phyloP scores from a whole-genome alignment of 2,888 invertebrate genomes.

The Brachylomia viminalis region DNA sequence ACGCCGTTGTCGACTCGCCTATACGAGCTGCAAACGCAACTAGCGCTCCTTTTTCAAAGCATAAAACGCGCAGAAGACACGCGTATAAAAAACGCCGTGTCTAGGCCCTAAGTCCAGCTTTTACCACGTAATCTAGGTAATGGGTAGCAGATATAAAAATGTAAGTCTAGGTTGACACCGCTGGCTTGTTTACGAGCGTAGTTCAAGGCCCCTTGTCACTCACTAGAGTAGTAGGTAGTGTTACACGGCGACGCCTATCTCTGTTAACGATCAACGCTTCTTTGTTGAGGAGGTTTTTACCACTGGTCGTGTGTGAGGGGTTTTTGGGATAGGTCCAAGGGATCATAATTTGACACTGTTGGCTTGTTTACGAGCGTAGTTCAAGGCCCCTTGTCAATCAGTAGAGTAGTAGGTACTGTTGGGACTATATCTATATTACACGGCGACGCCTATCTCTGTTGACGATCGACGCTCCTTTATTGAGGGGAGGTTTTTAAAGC shows the following conservation, averaged over 20 bases:
- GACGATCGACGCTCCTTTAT: conserved; percentile 7
- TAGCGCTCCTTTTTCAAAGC: not conserved
- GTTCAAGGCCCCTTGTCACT: conserved; percentile 61
- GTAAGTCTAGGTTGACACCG: conserved; percentile 40
- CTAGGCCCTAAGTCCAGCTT: conserved; percentile 3
- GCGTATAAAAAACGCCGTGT: not conserved
- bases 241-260: conserved; percentile 20
- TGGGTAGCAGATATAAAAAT: conserved; percentile 26
- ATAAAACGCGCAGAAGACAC: not conserved
- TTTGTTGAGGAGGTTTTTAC: conserved; percentile 1
- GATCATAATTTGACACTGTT: conserved; percentile 8
- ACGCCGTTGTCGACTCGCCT: no score
- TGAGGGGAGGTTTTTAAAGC: not conserved
- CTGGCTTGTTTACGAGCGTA: conserved; percentile 62
- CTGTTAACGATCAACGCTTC: conserved; percentile 1
- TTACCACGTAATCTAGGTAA: conserved; percentile 55
- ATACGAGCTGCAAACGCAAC: not conserved
- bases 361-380: conserved; percentile 65
- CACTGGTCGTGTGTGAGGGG: not conserved
- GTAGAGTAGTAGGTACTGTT: conserved; percentile 1
- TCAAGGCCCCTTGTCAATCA: conserved; percentile 57
- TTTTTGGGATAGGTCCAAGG: conserved; percentile 5
- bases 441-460: conserved; percentile 16
- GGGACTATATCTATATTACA: conserved; percentile 17
- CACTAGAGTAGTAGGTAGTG: conserved; percentile 9